These are phyloP conservation scores for Silurus aristotelis DNA, from an alignment of 2,797 vertebrate genomes.

Conservation along the genomic window DNA sequence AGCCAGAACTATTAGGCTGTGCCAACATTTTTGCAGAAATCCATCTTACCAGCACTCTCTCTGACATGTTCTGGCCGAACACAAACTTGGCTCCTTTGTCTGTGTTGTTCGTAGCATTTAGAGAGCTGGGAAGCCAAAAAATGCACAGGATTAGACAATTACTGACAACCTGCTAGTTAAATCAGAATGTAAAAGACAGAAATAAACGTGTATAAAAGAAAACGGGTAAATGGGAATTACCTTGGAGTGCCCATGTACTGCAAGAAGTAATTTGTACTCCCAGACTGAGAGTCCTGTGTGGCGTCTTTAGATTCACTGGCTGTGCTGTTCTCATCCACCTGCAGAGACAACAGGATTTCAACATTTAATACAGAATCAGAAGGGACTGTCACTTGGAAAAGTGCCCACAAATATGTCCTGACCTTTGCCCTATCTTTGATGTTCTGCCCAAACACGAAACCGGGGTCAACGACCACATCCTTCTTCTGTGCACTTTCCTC, in stretches of 20 bases:
- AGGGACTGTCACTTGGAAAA: background rate
- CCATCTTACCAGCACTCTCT: slow-evolving; percentile 91
- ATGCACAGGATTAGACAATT: slow-evolving; percentile 34
- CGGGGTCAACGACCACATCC: slow-evolving; percentile 75
- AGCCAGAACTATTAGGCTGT: background rate
- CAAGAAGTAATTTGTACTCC: slow-evolving; percentile 95
- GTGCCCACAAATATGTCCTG: slow-evolving; percentile 13
- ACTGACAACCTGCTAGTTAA: background rate
- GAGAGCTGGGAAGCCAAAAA: slow-evolving; percentile 74
- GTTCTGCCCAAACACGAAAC: slow-evolving; percentile 96
- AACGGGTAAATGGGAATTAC: slow-evolving; percentile 67
- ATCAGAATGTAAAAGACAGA: background rate
- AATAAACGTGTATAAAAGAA: slow-evolving; percentile 30
- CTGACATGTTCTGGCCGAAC: slow-evolving; percentile 99
- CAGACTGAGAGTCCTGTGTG: slow-evolving; percentile 76
- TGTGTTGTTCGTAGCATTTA: slow-evolving; percentile 84
- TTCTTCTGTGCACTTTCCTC: slow-evolving; percentile 73
- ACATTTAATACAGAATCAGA: background rate
- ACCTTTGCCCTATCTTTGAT: slow-evolving; percentile 97
- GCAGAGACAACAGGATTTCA: background rate
- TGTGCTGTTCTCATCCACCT: slow-evolving; percentile 81
- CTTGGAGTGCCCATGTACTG: slow-evolving; percentile 94
- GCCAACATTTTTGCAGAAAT: background rate
- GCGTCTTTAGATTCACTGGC: slow-evolving; percentile 75
- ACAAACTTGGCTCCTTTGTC: slow-evolving; percentile 92